Evolutionary conservation across 2,797 vertebrate species (phyloP), one percentile per base, ranked within the genome.

Genomic region (Centropyge bicolor): DNA sequence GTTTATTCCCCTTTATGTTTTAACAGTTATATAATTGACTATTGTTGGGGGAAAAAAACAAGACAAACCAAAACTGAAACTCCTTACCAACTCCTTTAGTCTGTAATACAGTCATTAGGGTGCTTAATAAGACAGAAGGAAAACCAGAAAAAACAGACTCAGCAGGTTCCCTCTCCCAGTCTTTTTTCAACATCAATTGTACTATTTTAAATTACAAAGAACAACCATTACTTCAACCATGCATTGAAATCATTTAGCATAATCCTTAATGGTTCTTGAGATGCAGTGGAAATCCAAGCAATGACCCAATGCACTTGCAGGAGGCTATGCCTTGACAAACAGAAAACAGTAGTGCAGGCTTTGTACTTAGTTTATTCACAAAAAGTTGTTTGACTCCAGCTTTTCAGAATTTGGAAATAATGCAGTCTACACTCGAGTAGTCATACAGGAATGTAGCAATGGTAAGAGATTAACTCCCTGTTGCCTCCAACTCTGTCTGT

Each of bases 131-230:
- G 65, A 67, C 36, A 10, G 14, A 62, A 75, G 45, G 4, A 20
- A 17, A 56, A 74, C 59, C 12, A 60, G n/a, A 69, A 54, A 56
- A 49, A 55, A 51, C 67, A 14, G 38, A 19, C 2, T 63, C 59
- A 72, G 48, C 68, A 61, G 71, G 35, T 76, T 73, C 38, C 24
- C 20, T 40, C 64, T 55, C 19, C 1, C 48, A 54, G 24, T 78
- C n/a, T 20, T 57, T 11, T 35, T 45, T 45, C 5, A 45, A 38
- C n/a, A 56, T 56, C 11, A 0, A 11, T 49, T 63, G 14, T 27
- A 20, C 27, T 31, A 5, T 48, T 55, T 46, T 45, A 36, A 56
- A 31, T 38, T 9, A 2, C 40, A 22, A 51, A 49, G 8, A 61
- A 35, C 4, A 65, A 31, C 14, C 17, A 19, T 40, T 22, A 49